phyloP scores from a whole-genome alignment of 2,797 vertebrate species.

The Spinibarbus caldwelli region DNA sequence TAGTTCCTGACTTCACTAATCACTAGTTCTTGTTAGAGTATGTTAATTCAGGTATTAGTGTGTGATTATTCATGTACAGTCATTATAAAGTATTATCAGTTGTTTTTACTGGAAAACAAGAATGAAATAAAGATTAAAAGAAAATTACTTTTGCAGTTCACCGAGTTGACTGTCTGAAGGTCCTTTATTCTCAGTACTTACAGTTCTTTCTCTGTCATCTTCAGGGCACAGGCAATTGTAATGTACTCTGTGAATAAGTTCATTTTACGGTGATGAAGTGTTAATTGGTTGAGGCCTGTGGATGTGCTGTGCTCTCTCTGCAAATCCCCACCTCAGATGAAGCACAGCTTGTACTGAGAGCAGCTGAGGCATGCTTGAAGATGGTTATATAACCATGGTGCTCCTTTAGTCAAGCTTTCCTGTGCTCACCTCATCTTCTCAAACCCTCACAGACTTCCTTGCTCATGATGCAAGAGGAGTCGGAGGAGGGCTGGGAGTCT shows the following conservation, averaged over 20 bases:
- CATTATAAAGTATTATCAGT: no score
- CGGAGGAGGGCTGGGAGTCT: not conserved
- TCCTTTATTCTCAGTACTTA: not conserved
- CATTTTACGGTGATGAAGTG: not conserved
- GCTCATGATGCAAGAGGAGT: not conserved
- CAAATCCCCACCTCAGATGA: not conserved
- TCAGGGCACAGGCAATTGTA: not conserved
- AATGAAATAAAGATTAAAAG: no score
- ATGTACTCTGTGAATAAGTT: not conserved
- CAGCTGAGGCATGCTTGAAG: not conserved
- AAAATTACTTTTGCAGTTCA: no score
- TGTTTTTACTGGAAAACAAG: no score
- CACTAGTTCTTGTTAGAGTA: no score
- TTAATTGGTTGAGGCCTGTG: not conserved
- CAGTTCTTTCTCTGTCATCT: not conserved
- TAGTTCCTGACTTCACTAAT: no score
- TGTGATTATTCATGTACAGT: no score
- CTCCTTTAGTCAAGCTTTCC: not conserved
- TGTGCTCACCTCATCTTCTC: not conserved
- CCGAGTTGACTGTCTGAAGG: no score
- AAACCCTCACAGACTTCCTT: not conserved
- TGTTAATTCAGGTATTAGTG: no score
- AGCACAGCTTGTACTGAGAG: not conserved
- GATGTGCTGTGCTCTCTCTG: not conserved
- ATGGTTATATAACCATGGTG: not conserved